A percentile compares a stretch with the other conserved stretches of the same genome.
phyloP scores from a whole-genome alignment of 2,797 vertebrate genomes.

The Scomberomorus guttatus region DNA sequence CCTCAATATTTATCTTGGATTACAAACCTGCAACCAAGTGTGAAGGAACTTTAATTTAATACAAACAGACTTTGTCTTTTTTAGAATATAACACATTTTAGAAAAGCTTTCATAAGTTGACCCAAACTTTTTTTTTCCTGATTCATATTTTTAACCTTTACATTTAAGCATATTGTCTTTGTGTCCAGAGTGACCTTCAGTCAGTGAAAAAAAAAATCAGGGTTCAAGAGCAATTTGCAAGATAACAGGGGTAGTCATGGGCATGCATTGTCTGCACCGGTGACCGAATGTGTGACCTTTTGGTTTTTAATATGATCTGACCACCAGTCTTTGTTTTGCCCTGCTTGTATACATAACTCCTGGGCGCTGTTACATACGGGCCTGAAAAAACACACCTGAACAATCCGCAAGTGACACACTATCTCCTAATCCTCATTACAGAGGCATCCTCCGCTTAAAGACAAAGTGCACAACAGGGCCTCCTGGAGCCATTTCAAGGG shows the following conservation, averaged over 20 bases:
- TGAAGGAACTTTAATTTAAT: too few relatives aligned
- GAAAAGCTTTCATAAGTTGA: background rate
- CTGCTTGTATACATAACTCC: slow-evolving; percentile 38
- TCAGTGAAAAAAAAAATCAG: background rate
- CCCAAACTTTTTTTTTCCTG: background rate
- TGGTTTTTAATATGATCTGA: slow-evolving; percentile 25
- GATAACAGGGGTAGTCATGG: background rate
- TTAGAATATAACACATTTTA: too few relatives aligned
- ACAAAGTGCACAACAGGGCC: slow-evolving; percentile 73
- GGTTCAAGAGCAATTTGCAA: slow-evolving; percentile 16
- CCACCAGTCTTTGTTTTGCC: slow-evolving; percentile 3
- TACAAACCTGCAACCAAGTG: background rate
- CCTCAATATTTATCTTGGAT: background rate
- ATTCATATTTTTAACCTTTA: background rate
- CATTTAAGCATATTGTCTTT: background rate
- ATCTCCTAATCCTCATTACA: slow-evolving; percentile 75
- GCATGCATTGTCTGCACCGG: slow-evolving; percentile 18
- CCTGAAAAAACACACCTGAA: slow-evolving; percentile 60
- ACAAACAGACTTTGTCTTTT: too few relatives aligned
- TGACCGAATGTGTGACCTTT: slow-evolving; percentile 38
- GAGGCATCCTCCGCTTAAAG: slow-evolving; percentile 76
- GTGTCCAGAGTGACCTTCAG: background rate
- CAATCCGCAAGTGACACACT: slow-evolving; percentile 61
- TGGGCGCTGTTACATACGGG: background rate
- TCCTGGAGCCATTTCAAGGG: slow-evolving; percentile 78